Base-by-base conservation (phyloP, 2,888 invertebrate species). In the Andrena fulva region DNA sequence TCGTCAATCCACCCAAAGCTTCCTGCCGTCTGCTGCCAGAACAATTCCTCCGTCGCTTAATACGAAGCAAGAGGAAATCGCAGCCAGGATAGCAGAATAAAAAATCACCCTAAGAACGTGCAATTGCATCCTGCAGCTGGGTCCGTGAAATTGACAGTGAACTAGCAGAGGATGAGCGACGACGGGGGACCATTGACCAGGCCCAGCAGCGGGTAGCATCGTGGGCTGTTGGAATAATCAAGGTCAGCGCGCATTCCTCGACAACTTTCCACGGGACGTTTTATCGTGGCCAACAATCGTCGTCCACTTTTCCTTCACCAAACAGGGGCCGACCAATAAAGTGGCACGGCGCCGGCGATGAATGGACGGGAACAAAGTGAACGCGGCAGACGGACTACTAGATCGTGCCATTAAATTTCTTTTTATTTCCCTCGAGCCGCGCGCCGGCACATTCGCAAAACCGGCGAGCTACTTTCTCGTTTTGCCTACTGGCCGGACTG, bases 191-290 rank as follows among this genome's bases (percentile, higher is more conserved):
- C 64, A 66, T 75, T 60, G 78, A 68, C 33, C 73, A 67, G 27
- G 27, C 42, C 16, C 7, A 27, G 27, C 56, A 16, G 35, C 27
- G 16, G 33, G 68, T 74, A 67, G 12, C 48, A 50, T 10, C 67
- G 12, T 4, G 29, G 48, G 52, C 56, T 27, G 54, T 12, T 69
- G 6, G 52, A 85, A 81, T 76, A 87, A 87, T 87, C 84, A 87
- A 87, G 87, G 87, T 76, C 85, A 87, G 16, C 24, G 60, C 54
- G 54, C 86, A 85, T 88, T 87, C 85, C 74, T 74, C 75, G 33
- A 62, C 78, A 86, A 85, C 87, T 88, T 88, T 88, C 87, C 87
- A 85, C 80, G 24, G 74, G 29, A 75, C 70, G 76, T 84, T 85
- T 79, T 76, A 77, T 77, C 70, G 77, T 66, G 67, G 69, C 63